Base-by-base conservation (phyloP, 2,888 invertebrate genomes). In the Exocentrus adspersus region DNA sequence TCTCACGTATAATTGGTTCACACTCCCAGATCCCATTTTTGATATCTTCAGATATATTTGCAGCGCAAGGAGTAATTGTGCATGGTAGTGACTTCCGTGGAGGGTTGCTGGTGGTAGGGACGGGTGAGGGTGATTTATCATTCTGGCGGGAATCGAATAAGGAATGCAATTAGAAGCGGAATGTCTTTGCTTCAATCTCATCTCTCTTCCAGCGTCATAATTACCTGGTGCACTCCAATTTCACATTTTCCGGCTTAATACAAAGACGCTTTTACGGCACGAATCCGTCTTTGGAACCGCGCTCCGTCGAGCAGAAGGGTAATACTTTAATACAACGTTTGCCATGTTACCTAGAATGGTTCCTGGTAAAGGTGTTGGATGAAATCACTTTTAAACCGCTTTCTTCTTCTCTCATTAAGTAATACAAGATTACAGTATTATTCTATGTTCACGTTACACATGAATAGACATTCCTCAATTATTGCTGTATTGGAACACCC, bases 151-250 rank as follows among this genome's bases (percentile, higher is more conserved):
- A 79, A 79, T 78, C 77, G 75, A 77, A 79, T 77, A 75, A 77
- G 78, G 78, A 79, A 79, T 78, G 79, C 77, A 79, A 79, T 79
- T 79, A 79, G 75, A 74, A 62, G 63, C 62, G 77, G 77, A 78
- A 79, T 78, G 78, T 76, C 78, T 79, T 77, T 76, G 76, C 77
- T 77, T 75, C 71, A 77, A 77, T 79, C 76, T 77, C 75, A 69
- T 63, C 69, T 66, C 67, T 63, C 64, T 60, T 62, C 59, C 62
- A 66, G 69, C 64, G 62, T 71, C 73, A 74, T 73, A 75, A 76
- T 77, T 72, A 75, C 73, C 69, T 70, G 73, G 60, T 67, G 66
- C 64, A 71, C 53, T 65, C 65, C 67, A 62, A 63, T 71, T 69
- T 67, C 63, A 60, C 51, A 60, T 58, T 58, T 58, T 50, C 58